Evolutionary conservation across 2,888 invertebrate species (phyloP), one percentile per base, ranked within the genome.

Genomic region (Lottia gigantea): DNA sequence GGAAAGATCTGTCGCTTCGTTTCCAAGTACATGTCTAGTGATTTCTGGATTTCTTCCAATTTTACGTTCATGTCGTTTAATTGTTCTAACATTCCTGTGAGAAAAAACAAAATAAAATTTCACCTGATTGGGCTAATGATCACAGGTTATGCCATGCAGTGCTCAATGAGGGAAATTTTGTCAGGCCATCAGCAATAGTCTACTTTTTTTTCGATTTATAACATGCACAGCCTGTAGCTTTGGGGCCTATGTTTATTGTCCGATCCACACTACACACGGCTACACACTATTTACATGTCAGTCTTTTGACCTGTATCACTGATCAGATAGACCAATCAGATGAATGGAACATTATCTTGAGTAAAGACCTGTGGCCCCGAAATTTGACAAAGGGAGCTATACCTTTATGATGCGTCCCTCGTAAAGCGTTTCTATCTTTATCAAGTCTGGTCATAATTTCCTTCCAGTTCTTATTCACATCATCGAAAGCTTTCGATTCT

Each of bases 1-100:
- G 96, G 96, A 88, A 96, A 96, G 62, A 94, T 87, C 87, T 94
- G 93, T n/a, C 96, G 91, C 86, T 96, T 96, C 0, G 94, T 93
- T 90, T 96, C 96, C 74, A 96, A 90, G 88, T 95, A 96, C 85
- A 92, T 92, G 87, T 96, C 96, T 67, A 96, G 89, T 0, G 94
- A 93, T 83, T 95, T 92, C 85, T 95, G 93, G 79, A 96, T 94
- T 47, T 91, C 89, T 86, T 96, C 96, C 75, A 96, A 90, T 78
- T 93, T 92, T 69, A 92, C 92, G 78, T 93, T 93, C 92, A 95
- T 93, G 78, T 90, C 90, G 76, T 92, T 93, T 68, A 95, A 90
- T 79, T 91, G 91, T 78, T 93, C 92, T 64, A 92, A 90, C 23
- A 95, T 88, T 46, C 89, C 90, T 87, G 87, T 80, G 87, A 76